Conservation (phyloP, 1,140 invertebrate genomes). For the Hermetia illucens region DNA sequence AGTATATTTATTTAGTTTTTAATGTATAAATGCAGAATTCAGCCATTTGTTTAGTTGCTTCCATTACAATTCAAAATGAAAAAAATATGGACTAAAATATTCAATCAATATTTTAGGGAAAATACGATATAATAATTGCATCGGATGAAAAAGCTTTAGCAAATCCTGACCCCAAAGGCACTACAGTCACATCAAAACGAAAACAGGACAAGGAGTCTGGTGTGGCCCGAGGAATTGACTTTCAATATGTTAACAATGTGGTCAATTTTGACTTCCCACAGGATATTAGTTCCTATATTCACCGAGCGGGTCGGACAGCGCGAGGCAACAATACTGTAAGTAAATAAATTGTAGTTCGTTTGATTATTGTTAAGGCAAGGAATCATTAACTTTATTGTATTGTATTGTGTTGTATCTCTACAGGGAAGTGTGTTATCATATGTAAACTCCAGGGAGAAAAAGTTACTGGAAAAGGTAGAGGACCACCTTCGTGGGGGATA, state of each 20-base stretch:
- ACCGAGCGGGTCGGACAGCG: slow-evolving; percentile 88
- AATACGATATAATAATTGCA: slow-evolving; percentile 93
- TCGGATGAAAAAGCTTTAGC: slow-evolving; percentile 85
- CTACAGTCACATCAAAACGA: slow-evolving; percentile 27
- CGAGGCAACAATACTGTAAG: slow-evolving; percentile 71
- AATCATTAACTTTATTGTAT: slow-evolving; percentile 3
- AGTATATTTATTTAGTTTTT: no score
- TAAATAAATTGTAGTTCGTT: neutral
- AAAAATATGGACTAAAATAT: no score
- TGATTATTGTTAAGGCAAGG: neutral
- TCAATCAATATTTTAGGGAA: slow-evolving; percentile 41
- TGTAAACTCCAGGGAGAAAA: slow-evolving; percentile 67
- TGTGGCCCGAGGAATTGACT: slow-evolving; percentile 92
- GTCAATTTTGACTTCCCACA: slow-evolving; percentile 97
- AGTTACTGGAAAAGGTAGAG: slow-evolving; percentile 63
- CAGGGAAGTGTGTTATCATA: slow-evolving; percentile 90
- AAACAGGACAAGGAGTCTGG: slow-evolving; percentile 87
- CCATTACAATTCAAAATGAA: no score
- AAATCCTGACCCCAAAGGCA: slow-evolving; percentile 34
- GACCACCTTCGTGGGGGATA: slow-evolving; percentile 49
- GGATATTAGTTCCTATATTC: slow-evolving; percentile 79
- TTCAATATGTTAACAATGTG: slow-evolving; percentile 93
- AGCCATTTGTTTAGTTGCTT: no score
- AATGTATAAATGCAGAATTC: no score
- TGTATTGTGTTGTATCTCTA: slow-evolving; percentile 8